Conservation (phyloP, 2,888 invertebrate genomes). For the Mesorhabditis belari region DNA sequence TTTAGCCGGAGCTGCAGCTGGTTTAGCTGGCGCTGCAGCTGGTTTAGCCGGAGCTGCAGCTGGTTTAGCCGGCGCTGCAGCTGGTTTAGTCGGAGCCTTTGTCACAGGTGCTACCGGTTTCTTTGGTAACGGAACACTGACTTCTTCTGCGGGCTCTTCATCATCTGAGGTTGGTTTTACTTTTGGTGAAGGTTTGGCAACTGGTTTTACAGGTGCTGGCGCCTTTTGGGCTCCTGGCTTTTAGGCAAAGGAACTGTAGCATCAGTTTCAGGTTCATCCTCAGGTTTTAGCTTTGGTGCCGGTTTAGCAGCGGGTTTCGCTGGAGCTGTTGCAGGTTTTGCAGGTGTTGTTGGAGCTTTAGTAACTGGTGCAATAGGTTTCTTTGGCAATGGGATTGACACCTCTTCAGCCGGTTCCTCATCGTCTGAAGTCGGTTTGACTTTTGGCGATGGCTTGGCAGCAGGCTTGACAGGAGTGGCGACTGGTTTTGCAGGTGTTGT, state of each 20-base stretch:
- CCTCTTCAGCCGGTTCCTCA: conserved; percentile 2
- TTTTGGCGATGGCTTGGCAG: conserved; percentile 1
- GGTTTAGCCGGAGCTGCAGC: too few relatives aligned
- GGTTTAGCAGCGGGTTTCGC: conserved; percentile 11
- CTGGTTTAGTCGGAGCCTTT: conserved; percentile 2
- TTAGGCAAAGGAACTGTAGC: too few relatives aligned
- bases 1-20: not conserved
- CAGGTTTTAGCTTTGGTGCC: conserved; percentile 11
- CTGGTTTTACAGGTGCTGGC: conserved; percentile 5
- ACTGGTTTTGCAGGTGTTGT: conserved; percentile 8
- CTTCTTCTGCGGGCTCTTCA: conserved; percentile 2
- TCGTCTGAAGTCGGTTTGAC: conserved; percentile 4
- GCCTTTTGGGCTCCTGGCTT: too few relatives aligned
- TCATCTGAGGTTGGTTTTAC: conserved; percentile 6
- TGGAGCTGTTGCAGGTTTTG: conserved; percentile 6
- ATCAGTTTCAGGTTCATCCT: too few relatives aligned
- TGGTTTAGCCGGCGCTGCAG: too few relatives aligned
- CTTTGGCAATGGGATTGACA: conserved; percentile 3
- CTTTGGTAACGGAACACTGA: conserved; percentile 3
- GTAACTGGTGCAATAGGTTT: not conserved
- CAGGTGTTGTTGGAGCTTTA: conserved; percentile 9
- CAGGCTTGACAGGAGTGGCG: conserved; percentile 5
- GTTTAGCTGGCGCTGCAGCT: not conserved
- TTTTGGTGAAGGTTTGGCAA: conserved; percentile 2
- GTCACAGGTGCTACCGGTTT: not conserved